Evolutionary conservation across 2,113 vertebrate species (phyloP).

Genomic region (Cyanoderma ruficeps): DNA sequence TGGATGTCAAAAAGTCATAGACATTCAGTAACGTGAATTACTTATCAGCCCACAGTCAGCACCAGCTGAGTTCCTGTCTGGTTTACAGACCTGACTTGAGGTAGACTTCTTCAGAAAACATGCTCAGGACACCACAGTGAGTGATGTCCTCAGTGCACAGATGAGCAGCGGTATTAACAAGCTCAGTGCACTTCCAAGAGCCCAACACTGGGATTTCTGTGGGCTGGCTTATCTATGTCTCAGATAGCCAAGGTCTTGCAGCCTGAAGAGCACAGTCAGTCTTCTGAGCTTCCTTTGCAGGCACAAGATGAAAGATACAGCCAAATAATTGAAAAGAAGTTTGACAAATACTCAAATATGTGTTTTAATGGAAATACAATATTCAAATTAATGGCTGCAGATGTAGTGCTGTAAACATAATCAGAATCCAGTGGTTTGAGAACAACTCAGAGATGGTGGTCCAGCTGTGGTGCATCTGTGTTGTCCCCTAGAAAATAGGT

Average conservation of each 20-base stretch:
- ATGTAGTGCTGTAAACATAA: conserved; percentile 60
- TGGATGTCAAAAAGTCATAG: not conserved
- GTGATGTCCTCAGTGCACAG: not conserved
- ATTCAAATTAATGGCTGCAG: conserved; percentile 39
- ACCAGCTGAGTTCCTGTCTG: not conserved
- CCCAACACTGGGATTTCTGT: not conserved
- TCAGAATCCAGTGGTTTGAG: conserved; percentile 47
- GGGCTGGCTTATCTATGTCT: not conserved
- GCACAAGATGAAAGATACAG: conserved; percentile 1
- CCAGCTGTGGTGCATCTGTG: conserved; percentile 63
- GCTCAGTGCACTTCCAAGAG: not conserved
- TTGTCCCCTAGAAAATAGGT: not conserved
- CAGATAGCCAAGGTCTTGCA: not conserved
- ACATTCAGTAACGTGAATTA: not conserved
- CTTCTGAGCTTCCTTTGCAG: conserved; percentile 2
- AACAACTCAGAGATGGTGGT: conserved; percentile 51
- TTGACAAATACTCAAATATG: conserved; percentile 29
- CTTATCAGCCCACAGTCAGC: not conserved
- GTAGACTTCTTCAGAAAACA: not conserved
- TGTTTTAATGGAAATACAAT: conserved; percentile 14
- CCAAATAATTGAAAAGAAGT: conserved; percentile 7
- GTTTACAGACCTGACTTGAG: not conserved
- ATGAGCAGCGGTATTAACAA: not conserved
- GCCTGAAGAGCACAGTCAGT: not conserved
- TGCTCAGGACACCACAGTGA: not conserved